phyloP scores from a whole-genome alignment of 2,888 invertebrate species.

The Drosophila atroscutellata region DNA sequence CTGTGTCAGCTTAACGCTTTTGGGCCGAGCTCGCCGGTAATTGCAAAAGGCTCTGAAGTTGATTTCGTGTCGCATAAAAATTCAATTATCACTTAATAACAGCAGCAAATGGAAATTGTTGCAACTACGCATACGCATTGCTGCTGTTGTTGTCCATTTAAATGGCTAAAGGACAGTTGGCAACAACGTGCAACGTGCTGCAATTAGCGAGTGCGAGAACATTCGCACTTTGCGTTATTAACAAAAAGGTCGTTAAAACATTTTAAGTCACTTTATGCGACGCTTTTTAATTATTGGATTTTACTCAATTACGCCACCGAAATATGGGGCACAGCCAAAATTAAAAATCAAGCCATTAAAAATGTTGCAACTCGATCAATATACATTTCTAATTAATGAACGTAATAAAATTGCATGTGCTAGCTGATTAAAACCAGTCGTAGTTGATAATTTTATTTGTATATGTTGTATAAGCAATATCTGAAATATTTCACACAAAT shows the following conservation, averaged over 20 bases:
- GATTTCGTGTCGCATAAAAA: slow-evolving; percentile 66
- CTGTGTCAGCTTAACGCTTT: slow-evolving; percentile 22
- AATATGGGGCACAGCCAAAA: slow-evolving; percentile 46
- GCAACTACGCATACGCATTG: slow-evolving; percentile 25
- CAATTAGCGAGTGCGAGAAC: slow-evolving; percentile 46
- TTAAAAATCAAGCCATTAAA: slow-evolving; percentile 29
- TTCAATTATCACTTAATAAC: slow-evolving; percentile 81
- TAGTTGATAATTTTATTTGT: not conserved
- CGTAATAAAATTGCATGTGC: slow-evolving; percentile 23
- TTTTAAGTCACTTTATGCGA: slow-evolving; percentile 72
- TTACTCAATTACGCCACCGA: slow-evolving; percentile 63
- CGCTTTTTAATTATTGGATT: slow-evolving; percentile 75
- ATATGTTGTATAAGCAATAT: not conserved
- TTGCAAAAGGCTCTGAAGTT: slow-evolving; percentile 40
- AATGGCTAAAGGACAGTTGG: slow-evolving; percentile 33
- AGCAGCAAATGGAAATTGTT: slow-evolving; percentile 69
- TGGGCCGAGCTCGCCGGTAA: slow-evolving; percentile 30
- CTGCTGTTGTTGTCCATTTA: slow-evolving; percentile 29
- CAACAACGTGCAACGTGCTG: slow-evolving; percentile 25
- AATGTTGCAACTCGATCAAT: slow-evolving; percentile 16
- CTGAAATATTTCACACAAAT: not conserved
- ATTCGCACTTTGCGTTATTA: slow-evolving; percentile 76
- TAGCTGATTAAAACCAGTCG: slow-evolving; percentile 2
- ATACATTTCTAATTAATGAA: not conserved
- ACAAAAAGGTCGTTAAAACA: slow-evolving; percentile 76